phyloP scores from a whole-genome alignment of 2,888 invertebrate species.

The Salticus scenicus region DNA sequence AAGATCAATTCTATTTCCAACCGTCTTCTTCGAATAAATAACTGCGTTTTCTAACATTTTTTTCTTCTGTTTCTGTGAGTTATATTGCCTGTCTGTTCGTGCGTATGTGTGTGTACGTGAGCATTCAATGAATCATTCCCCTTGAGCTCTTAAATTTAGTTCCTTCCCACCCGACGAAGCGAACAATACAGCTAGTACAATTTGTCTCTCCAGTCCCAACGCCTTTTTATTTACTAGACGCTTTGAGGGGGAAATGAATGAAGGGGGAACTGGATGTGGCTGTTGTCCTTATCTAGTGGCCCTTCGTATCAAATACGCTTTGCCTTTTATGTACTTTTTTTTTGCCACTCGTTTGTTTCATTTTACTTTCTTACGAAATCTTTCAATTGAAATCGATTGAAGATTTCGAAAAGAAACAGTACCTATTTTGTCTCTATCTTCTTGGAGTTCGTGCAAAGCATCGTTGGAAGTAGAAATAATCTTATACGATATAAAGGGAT shows the following conservation, averaged over 20 bases:
- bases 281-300: conserved; percentile 49
- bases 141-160: conserved; percentile 64
- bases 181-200: conserved; percentile 66
- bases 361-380: conserved; percentile 56
- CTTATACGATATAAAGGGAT: neutral
- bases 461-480: conserved; percentile 37
- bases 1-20: conserved; percentile 62
- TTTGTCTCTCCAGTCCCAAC: conserved; percentile 56
- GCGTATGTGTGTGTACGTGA: conserved; percentile 38
- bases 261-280: conserved; percentile 10
- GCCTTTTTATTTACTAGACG: conserved; percentile 64
- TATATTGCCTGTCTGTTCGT: conserved; percentile 45
- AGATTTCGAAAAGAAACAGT: conserved; percentile 26
- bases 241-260: conserved; percentile 13
- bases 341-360: conserved; percentile 38
- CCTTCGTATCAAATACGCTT: conserved; percentile 53
- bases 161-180: conserved; percentile 42
- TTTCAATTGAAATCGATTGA: conserved; percentile 66
- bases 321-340: conserved; percentile 48
- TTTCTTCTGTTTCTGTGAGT: conserved; percentile 31
- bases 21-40: conserved; percentile 64
- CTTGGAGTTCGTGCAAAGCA: conserved; percentile 22
- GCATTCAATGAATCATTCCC: conserved; percentile 64
- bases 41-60: conserved; percentile 34
- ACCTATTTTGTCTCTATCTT: conserved; percentile 49